A percentile compares a stretch with the other conserved stretches of the same genome.
Conservation (phyloP, 2,888 invertebrate species). For the Tipula unca region DNA sequence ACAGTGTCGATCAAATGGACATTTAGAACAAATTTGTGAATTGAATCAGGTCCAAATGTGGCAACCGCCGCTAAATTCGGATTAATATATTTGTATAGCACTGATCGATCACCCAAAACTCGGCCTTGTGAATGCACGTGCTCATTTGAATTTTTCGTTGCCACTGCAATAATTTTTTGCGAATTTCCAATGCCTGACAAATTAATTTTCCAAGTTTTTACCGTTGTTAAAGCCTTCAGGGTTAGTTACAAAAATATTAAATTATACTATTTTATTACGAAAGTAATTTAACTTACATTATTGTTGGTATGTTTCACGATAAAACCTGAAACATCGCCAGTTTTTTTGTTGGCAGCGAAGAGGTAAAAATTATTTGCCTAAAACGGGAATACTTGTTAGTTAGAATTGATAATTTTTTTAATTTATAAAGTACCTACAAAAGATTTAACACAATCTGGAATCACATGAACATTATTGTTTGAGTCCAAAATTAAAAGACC, state of each 20-base stretch:
- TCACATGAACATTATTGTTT: slow-evolving; percentile 55
- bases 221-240: slow-evolving; percentile 53
- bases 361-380: neutral
- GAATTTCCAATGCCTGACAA: slow-evolving; percentile 51
- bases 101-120: slow-evolving; percentile 89
- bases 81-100: slow-evolving; percentile 97
- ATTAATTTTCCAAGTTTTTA: slow-evolving; percentile 64
- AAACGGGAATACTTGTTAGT: neutral
- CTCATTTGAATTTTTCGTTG: slow-evolving; percentile 58
- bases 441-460: slow-evolving; percentile 49
- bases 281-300: neutral
- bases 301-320: neutral
- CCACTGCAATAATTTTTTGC: slow-evolving; percentile 55
- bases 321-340: neutral
- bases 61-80: slow-evolving; percentile 89
- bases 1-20: slow-evolving; percentile 85
- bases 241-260: slow-evolving; percentile 25
- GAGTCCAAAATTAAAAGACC: slow-evolving; percentile 67
- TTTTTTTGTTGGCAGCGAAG: neutral
- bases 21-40: slow-evolving; percentile 72
- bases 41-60: slow-evolving; percentile 64
- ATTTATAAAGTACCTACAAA: slow-evolving; percentile 30
- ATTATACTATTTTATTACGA: slow-evolving; percentile 19
- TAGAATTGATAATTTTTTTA: slow-evolving; percentile 1
- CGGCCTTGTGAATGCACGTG: slow-evolving; percentile 90